Evolutionary conservation across 1,140 invertebrate species (phyloP).

Genomic region (Leptopilina boulardi): DNA sequence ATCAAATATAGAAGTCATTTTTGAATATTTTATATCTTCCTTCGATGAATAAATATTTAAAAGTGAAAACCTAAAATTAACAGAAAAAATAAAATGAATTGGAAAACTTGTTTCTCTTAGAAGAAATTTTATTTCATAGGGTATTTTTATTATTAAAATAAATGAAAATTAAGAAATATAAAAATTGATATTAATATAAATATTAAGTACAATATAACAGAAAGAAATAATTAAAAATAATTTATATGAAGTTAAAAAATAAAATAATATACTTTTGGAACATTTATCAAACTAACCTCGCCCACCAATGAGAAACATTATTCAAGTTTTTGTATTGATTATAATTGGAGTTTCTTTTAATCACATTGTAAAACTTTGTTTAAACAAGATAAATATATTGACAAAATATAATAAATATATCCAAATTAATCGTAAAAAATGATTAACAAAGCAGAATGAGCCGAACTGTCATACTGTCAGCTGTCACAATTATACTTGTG

Average conservation of each 20-base stretch:
- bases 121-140: not conserved
- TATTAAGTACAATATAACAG: not conserved
- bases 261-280: too few relatives aligned
- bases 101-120: not conserved
- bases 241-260: not conserved
- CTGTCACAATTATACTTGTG: not conserved
- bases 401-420: not conserved
- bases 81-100: not conserved
- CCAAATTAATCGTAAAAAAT: not conserved
- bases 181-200: not conserved
- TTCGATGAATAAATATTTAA: not conserved
- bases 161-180: not conserved
- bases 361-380: not conserved
- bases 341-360: not conserved
- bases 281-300: not conserved
- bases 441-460: not conserved
- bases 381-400: not conserved
- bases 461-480: not conserved
- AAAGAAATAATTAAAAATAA: not conserved
- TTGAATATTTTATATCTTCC: conserved; percentile 47
- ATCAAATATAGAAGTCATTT: conserved; percentile 86
- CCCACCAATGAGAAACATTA: not conserved
- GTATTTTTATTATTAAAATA: not conserved
- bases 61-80: not conserved
- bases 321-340: not conserved